Conservation (phyloP, 2,888 invertebrate genomes). For the Syrphus vitripennis region DNA sequence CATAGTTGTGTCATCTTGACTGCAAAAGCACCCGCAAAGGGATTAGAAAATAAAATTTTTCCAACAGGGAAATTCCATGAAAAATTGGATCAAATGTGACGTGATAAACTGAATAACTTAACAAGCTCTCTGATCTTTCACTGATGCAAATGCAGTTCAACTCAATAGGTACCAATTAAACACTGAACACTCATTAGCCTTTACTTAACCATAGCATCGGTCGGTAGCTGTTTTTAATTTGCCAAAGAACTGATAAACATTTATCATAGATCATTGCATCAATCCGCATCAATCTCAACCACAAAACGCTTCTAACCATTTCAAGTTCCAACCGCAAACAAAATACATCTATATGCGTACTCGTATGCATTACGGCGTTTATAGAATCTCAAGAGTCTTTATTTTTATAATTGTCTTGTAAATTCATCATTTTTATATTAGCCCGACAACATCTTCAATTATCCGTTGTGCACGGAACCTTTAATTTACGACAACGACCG, state of each 20-base stretch:
- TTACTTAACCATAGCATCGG: no score
- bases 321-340: background rate
- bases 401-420: constrained; percentile 59
- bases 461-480: constrained; percentile 66
- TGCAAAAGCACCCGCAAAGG: no score
- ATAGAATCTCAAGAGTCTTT: background rate
- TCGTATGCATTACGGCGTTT: no score
- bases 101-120: no score
- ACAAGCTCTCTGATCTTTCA: no score
- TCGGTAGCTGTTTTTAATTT: constrained; percentile 38
- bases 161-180: background rate
- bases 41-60: no score
- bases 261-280: constrained; percentile 32
- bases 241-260: constrained; percentile 20
- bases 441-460: constrained; percentile 70
- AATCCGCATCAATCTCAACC: background rate
- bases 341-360: background rate
- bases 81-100: no score
- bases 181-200: background rate
- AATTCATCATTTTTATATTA: constrained; percentile 70
- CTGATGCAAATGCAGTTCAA: no score
- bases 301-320: background rate
- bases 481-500: constrained; percentile 55
- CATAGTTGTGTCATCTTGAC: no score
- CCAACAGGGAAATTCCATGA: no score